Base-by-base conservation (phyloP, 2,888 invertebrate genomes). In the Celastrina argiolus region DNA sequence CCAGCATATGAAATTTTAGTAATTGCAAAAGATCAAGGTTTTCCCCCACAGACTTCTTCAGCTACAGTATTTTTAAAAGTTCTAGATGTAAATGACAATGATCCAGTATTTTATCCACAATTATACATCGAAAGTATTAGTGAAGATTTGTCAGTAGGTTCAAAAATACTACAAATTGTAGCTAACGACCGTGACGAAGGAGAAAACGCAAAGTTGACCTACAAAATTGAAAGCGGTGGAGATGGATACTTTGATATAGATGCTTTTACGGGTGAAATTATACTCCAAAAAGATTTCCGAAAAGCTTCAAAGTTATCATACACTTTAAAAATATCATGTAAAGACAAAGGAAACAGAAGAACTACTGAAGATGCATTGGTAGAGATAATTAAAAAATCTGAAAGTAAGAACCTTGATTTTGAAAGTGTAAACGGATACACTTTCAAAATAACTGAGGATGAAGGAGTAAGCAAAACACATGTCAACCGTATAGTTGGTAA, bases 11-110 rank as follows among this genome's bases (percentile, higher is more conserved):
- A 95, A 80, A 94, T 99, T 73, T 93, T 94, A 77, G 95, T 99
- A 2, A 92, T 97, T 66, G 98, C 98, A 14, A 95, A 94, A 86
- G 98, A 99, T 92, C 97, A 97, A 88, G 98, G 98, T 8, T 94
- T 94, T 76, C 97, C 97, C 34, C 95, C 97, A 0, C 96, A 97
- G 80, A 97, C 97, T 18, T 97, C 98, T 7, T 97, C 97, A 0
- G 97, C 97, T 8, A 96, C 97, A 0, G 95, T 99, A 64, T 92
- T 93, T 76, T 85, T 99, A 6, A 94, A 92, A 72, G 93, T 99
- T 18, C 90, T 94, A 69, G 98, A 98, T 85, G 94, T 97, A 14
- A 98, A 99, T 83, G 98, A 99, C 85, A 98, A 98, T 82, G 93
- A 94, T 75, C 98, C 98, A 0, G 93, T 94, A 76, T 98, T 99